Evolutionary conservation across 1,140 invertebrate genomes (phyloP).

Genomic region (Neocloeon triangulifer): DNA sequence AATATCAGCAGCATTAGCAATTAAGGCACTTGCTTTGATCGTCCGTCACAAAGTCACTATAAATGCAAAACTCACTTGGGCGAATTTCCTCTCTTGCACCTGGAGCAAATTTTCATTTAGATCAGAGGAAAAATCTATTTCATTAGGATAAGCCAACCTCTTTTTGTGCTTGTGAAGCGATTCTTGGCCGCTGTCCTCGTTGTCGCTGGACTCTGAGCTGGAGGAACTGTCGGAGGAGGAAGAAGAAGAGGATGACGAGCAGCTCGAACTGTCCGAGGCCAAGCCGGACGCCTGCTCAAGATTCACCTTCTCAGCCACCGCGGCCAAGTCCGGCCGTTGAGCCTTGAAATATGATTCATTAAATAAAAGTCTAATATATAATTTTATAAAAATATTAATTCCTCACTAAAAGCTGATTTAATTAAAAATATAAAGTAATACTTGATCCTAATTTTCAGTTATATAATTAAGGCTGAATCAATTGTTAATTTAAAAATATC

Average conservation of each 20-base stretch:
- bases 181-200: slow-evolving; percentile 43
- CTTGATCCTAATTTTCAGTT: not conserved
- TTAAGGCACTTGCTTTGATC: too few relatives aligned
- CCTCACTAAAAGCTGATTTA: not conserved
- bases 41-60: too few relatives aligned
- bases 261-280: slow-evolving; percentile 83
- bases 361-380: slow-evolving; percentile 6
- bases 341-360: slow-evolving; percentile 24
- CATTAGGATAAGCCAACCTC: too few relatives aligned
- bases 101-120: too few relatives aligned
- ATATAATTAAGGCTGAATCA: not conserved
- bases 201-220: slow-evolving; percentile 21
- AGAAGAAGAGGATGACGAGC: slow-evolving; percentile 65
- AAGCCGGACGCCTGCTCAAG: slow-evolving; percentile 68
- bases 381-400: slow-evolving; percentile 4
- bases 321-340: slow-evolving; percentile 61
- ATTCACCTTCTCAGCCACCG: slow-evolving; percentile 67
- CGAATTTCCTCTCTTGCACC: too few relatives aligned
- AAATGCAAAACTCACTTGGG: too few relatives aligned
- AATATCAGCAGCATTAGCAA: too few relatives aligned
- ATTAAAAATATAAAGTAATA: too few relatives aligned
- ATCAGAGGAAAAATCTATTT: too few relatives aligned
- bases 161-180: slow-evolving; percentile 69
- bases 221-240: slow-evolving; percentile 33
- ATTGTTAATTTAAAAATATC: not conserved